phyloP scores from a whole-genome alignment of 2,113 vertebrate species.

The Chaetura pelagica region DNA sequence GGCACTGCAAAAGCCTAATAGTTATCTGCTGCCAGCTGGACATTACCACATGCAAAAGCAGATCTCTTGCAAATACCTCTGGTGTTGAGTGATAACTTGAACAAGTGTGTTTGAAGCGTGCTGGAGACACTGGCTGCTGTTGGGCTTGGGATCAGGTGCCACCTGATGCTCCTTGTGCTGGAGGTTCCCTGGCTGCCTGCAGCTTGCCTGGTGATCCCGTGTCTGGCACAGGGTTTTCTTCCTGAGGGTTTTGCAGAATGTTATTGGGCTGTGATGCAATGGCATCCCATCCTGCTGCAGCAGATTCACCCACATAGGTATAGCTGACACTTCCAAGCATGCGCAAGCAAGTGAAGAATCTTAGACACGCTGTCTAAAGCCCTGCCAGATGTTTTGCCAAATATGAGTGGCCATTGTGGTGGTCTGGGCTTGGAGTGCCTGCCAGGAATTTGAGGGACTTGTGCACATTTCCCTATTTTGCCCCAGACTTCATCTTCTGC shows the following conservation, averaged over 20 bases:
- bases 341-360: neutral
- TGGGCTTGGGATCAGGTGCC: neutral
- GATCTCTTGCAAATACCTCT: neutral
- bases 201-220: neutral
- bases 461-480: neutral
- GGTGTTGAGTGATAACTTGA: neutral
- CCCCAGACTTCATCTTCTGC: neutral
- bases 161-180: neutral
- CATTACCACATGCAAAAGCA: neutral
- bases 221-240: conserved; percentile 28
- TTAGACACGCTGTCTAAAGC: neutral
- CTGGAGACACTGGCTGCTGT: neutral
- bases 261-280: neutral
- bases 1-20: neutral
- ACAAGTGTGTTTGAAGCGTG: neutral
- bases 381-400: neutral
- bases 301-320: neutral
- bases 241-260: neutral
- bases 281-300: neutral
- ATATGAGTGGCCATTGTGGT: neutral
- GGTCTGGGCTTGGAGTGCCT: neutral
- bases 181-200: neutral
- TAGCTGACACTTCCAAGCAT: neutral
- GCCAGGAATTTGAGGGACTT: neutral
- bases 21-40: conserved; percentile 30